phyloP scores from a whole-genome alignment of 2,113 vertebrate genomes.

The Megaleporinus macrocephalus region DNA sequence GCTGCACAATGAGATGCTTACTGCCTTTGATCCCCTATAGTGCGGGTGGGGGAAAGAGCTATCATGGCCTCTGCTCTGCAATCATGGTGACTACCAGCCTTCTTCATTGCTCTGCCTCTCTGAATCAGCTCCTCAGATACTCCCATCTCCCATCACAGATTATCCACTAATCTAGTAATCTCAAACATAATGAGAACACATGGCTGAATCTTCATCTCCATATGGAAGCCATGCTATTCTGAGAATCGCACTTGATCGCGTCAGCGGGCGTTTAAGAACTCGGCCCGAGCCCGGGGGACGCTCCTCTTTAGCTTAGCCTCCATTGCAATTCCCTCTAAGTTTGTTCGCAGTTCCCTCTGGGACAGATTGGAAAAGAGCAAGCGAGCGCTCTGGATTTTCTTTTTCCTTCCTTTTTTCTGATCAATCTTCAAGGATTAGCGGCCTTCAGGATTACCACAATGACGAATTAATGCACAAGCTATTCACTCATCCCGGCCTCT shows the following conservation, averaged over 20 bases:
- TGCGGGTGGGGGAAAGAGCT: slow-evolving; percentile 28
- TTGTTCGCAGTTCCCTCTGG: neutral
- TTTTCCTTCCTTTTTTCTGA: neutral
- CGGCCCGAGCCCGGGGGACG: neutral
- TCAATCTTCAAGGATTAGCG: slow-evolving; percentile 42
- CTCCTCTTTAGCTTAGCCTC: neutral
- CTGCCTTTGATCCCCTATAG: slow-evolving; percentile 23
- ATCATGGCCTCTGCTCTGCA: slow-evolving; percentile 26
- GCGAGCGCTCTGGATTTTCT: neutral
- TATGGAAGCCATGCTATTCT: slow-evolving; percentile 44
- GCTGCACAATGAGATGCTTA: slow-evolving; percentile 29
- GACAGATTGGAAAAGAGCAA: slow-evolving; percentile 20
- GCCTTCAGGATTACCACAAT: slow-evolving; percentile 23
- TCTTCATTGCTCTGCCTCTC: neutral
- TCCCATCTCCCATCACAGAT: slow-evolving; percentile 37
- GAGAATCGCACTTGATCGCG: slow-evolving; percentile 12
- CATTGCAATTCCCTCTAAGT: neutral
- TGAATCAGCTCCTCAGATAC: slow-evolving; percentile 30
- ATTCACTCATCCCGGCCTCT: slow-evolving; percentile 1
- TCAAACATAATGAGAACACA: slow-evolving; percentile 43
- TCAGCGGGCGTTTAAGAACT: slow-evolving; percentile 20
- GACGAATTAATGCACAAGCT: slow-evolving; percentile 23
- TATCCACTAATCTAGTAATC: slow-evolving; percentile 49
- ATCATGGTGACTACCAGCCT: slow-evolving; percentile 20
- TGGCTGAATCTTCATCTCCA: slow-evolving; percentile 38